A percentile compares a stretch with the other conserved stretches of the same genome.
Conservation (phyloP, 2,113 vertebrate species). For the Tinamus guttatus region DNA sequence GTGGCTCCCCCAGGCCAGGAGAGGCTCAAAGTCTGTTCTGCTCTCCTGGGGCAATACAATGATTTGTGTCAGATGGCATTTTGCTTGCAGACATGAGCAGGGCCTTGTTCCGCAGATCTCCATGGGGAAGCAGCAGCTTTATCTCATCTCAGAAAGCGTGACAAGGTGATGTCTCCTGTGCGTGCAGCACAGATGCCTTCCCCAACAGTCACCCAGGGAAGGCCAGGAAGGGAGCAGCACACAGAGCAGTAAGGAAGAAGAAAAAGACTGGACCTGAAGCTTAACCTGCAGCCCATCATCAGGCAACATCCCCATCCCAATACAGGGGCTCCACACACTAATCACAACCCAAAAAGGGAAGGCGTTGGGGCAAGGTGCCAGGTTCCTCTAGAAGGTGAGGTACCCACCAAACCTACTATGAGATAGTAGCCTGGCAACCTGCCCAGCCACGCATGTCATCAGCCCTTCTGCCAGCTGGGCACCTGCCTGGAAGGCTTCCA, state of each 20-base stretch:
- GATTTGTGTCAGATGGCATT: neutral
- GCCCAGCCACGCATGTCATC: fast-evolving
- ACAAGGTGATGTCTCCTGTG: neutral
- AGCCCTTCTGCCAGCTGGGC: neutral
- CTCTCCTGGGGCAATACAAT: neutral
- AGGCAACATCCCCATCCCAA: neutral
- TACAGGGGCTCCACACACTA: neutral
- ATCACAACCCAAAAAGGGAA: fast-evolving
- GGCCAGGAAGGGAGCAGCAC: neutral
- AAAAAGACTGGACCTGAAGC: neutral
- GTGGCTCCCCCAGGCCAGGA: neutral
- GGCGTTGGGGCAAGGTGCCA: neutral
- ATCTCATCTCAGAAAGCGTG: neutral
- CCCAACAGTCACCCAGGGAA: fast-evolving
- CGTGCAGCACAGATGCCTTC: fast-evolving
- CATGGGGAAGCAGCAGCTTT: neutral
- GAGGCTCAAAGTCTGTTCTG: neutral
- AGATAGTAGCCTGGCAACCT: fast-evolving
- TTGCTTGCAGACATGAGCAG: neutral
- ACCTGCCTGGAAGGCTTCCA: neutral
- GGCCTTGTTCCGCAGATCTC: neutral
- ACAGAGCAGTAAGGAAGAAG: neutral
- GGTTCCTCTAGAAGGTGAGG: neutral
- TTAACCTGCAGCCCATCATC: neutral
- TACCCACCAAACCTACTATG: neutral